Base-by-base conservation (phyloP, 2,888 invertebrate genomes). In the Acrobasis suavella region DNA sequence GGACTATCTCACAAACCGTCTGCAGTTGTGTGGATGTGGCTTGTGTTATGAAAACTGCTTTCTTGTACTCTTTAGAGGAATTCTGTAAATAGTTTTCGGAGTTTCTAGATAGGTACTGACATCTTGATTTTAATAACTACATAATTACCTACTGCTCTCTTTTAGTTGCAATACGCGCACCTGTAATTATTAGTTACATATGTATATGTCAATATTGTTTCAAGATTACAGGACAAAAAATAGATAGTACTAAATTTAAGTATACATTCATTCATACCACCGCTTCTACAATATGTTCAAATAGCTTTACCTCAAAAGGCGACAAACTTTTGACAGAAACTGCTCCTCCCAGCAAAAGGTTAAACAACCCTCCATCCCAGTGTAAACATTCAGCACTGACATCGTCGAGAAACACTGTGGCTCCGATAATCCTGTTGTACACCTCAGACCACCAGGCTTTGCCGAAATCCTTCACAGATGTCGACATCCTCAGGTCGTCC, bases 311-410 rank as follows among this genome's bases (percentile, higher is more conserved):
- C 60, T 60, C 60, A 60, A 60, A 60, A 51, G 94, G 93, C 6
- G 95, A 95, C 68, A 96, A 88, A 77, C 93, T 93, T 74, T 94
- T 95, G 1, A 96, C 93, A 65, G 93, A 91, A 10, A 92, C 80
- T 38, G 95, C 96, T 60, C 95, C 96, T 37, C 93, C 93, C 58
- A 91, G 81, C 58, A 94, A 81, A 12, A 96, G 81, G 65, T 92
- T 87, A 65, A 92, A 84, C n/a, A 94, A 86, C 0, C 95, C 95
- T 1, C 95, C 95, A 72, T 94, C 92, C 95, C 95, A 96, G 74
- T 95, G 96, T 51, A 96, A 80, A 74, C 95, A 94, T 77, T 96
- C 96, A 0, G 94, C 93, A 64, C 93, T 92, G 46, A 86, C 83
- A 72, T 94, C 93, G 73, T 96, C 95, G 52, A 95, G 82, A 72